Evolutionary conservation across 2,888 invertebrate species (phyloP).

Genomic region (Drosophila ustulata): DNA sequence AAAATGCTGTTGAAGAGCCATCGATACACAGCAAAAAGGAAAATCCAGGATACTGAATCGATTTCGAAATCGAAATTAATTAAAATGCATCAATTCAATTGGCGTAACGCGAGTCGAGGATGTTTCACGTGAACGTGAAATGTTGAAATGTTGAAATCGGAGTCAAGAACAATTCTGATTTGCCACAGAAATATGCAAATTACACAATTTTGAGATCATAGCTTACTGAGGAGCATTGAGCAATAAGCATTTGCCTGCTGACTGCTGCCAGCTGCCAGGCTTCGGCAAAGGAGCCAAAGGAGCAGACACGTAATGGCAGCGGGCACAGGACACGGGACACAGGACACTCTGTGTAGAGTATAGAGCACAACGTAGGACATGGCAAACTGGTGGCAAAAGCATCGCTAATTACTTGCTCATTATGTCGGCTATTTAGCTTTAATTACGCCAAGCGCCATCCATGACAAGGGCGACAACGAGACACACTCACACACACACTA

Average conservation of each 20-base stretch:
- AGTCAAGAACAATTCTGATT: conserved; percentile 1
- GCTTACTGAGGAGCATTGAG: conserved; percentile 14
- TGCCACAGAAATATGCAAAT: conserved; percentile 36
- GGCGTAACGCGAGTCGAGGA: conserved; percentile 1
- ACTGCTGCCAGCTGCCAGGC: not conserved
- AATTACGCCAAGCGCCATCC: conserved; percentile 77
- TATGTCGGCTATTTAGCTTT: conserved; percentile 81
- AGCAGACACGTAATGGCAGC: conserved; percentile 29
- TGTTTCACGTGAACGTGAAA: not conserved
- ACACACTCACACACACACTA: conserved; percentile 25
- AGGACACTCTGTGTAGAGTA: not conserved
- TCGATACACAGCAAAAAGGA: not conserved
- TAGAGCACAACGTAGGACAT: conserved; percentile 22
- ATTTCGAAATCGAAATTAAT: conserved; percentile 11
- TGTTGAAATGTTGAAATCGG: not conserved
- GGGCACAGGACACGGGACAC: not conserved
- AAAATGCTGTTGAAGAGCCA: conserved; percentile 9
- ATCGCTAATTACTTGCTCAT: conserved; percentile 81
- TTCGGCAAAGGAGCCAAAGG: not conserved
- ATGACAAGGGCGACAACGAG: conserved; percentile 68
- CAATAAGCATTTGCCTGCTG: conserved; percentile 21
- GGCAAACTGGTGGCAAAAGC: conserved; percentile 70
- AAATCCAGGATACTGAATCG: not conserved
- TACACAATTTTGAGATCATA: conserved; percentile 37
- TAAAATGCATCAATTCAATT: conserved; percentile 18